phyloP scores from a whole-genome alignment of 2,888 invertebrate genomes.

The Harpalus rufipes region DNA sequence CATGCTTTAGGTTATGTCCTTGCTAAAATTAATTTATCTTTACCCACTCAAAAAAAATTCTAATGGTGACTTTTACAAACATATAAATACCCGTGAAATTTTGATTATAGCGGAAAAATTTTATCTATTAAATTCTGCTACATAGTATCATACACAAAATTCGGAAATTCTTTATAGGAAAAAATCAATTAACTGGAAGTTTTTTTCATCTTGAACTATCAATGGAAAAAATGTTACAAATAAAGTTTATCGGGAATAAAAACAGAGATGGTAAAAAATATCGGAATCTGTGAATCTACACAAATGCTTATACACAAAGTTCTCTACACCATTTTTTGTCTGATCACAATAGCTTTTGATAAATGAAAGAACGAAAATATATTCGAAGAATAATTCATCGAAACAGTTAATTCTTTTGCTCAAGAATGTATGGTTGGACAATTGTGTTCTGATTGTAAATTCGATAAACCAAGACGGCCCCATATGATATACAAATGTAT shows the following conservation, averaged over 20 bases:
- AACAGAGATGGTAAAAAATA: background rate
- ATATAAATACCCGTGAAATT: background rate
- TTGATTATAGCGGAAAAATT: background rate
- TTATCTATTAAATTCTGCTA: constrained; percentile 1
- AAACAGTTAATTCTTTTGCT: no score
- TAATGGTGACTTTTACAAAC: constrained; percentile 5
- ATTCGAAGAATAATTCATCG: no score
- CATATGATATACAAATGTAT: no score
- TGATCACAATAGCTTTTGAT: no score
- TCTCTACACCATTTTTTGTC: no score
- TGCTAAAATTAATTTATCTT: background rate
- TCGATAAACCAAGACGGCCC: no score
- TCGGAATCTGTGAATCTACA: background rate
- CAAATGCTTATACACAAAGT: no score
- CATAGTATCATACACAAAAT: background rate
- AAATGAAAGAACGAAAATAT: no score
- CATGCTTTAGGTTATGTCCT: background rate
- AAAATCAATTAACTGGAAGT: background rate
- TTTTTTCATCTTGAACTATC: background rate
- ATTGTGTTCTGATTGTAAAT: no score
- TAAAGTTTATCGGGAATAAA: background rate
- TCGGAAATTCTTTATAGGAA: background rate
- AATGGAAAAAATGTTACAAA: background rate
- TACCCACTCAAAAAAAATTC: background rate
- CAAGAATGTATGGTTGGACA: no score